Percentiles rank a stretch among this genome's conserved stretches.
phyloP scores from a whole-genome alignment of 2,888 invertebrate genomes.

The Pherbina coryleti region DNA sequence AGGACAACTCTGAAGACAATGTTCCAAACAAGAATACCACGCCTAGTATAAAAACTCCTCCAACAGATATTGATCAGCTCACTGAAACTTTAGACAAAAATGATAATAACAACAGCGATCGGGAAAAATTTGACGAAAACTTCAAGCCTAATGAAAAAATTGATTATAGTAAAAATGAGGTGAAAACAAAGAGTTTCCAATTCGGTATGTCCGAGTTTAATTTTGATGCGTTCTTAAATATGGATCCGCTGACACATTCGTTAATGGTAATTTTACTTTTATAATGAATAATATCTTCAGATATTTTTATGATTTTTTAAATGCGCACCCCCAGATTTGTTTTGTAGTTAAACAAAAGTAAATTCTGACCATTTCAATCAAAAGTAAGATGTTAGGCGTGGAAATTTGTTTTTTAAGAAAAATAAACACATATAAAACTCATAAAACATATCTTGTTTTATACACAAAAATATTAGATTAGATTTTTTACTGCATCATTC shows the following conservation, averaged over 20 bases:
- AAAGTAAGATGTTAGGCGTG: no score
- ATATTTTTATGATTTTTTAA: no score
- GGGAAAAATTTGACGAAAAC: neutral
- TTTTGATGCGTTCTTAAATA: constrained; percentile 87
- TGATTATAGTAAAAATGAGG: neutral
- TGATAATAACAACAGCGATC: neutral
- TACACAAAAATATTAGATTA: no score
- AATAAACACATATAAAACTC: no score
- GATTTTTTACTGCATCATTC: no score
- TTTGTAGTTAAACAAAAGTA: no score
- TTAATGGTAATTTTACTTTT: constrained; percentile 73
- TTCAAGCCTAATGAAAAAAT: neutral
- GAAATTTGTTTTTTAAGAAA: no score
- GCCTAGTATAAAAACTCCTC: neutral
- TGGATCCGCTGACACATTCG: constrained; percentile 81
- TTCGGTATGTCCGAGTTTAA: constrained; percentile 75
- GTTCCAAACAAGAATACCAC: neutral
- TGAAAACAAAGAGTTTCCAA: neutral
- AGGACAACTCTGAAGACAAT: constrained; percentile 36
- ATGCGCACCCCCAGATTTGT: no score
- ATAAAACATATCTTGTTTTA: no score
- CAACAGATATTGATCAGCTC: neutral
- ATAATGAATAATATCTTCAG: constrained; percentile 69
- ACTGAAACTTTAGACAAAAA: neutral
- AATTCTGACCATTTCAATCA: no score